Evolutionary conservation across 1,140 invertebrate genomes (phyloP), one percentile per base, ranked within the genome.

Genomic region (Drosophila fuyamai): DNA sequence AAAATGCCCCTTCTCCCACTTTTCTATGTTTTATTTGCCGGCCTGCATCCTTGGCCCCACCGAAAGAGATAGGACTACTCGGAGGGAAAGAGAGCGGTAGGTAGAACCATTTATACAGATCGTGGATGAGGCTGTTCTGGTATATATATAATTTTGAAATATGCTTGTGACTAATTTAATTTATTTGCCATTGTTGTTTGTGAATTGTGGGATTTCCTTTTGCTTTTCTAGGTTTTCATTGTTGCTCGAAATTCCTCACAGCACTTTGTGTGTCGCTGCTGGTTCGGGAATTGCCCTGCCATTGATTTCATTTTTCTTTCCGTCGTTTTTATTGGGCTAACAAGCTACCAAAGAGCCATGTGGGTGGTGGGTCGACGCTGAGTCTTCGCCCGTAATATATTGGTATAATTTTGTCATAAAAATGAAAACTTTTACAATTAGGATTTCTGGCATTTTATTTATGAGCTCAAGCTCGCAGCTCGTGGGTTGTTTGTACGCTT

Each of bases 161-260:
- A 86, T 88, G 83, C 59, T 86, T 86, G 83, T 79, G 84, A 86
- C 79, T 88, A 88, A 86, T 88, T 86, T 86, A 88, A 86, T 86
- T 86, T 86, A 86, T 86, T 86, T 86, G 84, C 76, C 76, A 86
- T 86, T 86, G 83, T 86, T 86, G 79, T 74, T 72, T 40, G 83
- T 71, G 66, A 83, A 88, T 77, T 89, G 83, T 88, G 71, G 83
- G 83, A 86, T 88, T 86, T 86, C 83, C 67, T 44, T 57, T 51
- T 75, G 62, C 63, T 55, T 50, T 67, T 67, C 76, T 81, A 82
- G 61, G 74, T 81, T 85, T 85, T 81, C 81, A 78, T 85, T 84
- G 73, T 73, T 71, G 73, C 54, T 50, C 36, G 38, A 46, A 62
- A 72, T 80, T 84, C 74, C 82, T 81, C 67, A 27, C 58, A 77